phyloP scores from a whole-genome alignment of 64 coral and sea anemone genomes.

The Actinia tenebrosa region DNA sequence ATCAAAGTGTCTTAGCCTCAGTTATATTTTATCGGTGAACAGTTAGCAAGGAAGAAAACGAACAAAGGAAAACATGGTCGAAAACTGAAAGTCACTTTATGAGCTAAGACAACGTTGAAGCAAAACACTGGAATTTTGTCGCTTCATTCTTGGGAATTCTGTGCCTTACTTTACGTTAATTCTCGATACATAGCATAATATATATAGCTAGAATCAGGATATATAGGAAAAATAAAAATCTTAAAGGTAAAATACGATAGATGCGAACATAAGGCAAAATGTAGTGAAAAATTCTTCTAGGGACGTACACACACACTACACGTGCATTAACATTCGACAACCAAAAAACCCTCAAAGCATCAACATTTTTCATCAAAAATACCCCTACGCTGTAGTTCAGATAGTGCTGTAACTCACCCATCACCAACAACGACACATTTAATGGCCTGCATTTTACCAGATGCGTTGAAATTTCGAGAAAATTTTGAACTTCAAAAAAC shows the following conservation, averaged over 20 bases:
- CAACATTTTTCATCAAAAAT: neutral
- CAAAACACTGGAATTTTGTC: neutral
- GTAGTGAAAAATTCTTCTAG: neutral
- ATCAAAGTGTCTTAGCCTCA: neutral
- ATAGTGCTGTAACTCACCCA: constrained; percentile 28
- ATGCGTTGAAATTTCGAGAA: constrained; percentile 8
- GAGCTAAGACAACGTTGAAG: neutral
- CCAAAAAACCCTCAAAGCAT: constrained; percentile 12
- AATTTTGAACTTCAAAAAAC: constrained; percentile 37
- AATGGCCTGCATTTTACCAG: constrained; percentile 41
- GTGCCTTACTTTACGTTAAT: neutral
- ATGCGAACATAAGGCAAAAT: neutral
- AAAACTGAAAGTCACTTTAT: constrained; percentile 5
- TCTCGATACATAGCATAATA: neutral
- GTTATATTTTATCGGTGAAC: neutral
- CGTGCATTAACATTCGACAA: neutral
- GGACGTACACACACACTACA: neutral
- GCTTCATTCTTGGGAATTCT: neutral
- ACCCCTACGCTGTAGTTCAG: neutral
- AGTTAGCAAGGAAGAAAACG: neutral
- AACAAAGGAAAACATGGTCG: neutral
- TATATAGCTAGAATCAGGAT: neutral
- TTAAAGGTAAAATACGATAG: neutral
- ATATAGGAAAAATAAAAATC: neutral
- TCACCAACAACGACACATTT: constrained; percentile 61